Percentiles rank a stretch among this genome's conserved stretches.
Conservation (phyloP, 2,113 vertebrate species). For the Heteronetta atricapilla region DNA sequence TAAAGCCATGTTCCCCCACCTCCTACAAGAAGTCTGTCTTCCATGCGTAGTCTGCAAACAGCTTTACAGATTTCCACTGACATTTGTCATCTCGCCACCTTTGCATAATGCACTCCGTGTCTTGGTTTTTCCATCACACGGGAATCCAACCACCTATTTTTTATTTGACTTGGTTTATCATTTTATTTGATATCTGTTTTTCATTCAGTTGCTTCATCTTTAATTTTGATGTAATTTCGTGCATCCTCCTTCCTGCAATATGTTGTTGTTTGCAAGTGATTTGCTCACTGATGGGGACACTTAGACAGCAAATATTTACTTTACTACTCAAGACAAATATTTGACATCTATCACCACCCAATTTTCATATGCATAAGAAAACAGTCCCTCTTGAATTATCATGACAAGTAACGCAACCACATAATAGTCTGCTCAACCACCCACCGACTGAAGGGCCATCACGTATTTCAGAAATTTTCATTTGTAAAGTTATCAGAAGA, state of each 20-base stretch:
- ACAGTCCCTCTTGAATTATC: neutral
- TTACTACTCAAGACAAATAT: constrained; percentile 10
- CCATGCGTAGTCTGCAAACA: constrained; percentile 11
- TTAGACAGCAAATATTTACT: constrained; percentile 36
- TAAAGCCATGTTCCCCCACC: constrained; percentile 61
- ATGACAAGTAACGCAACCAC: neutral
- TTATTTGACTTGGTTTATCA: neutral
- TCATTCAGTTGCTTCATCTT: neutral
- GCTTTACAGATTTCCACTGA: constrained; percentile 35
- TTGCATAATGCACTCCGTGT: neutral
- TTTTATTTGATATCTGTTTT: neutral
- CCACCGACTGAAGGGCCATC: neutral
- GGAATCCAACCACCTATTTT: constrained; percentile 25
- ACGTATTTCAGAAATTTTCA: neutral
- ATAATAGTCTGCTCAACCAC: neutral
- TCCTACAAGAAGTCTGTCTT: constrained; percentile 57
- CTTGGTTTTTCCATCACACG: neutral
- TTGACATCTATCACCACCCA: neutral
- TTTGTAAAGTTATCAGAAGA: neutral
- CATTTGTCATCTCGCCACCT: constrained; percentile 50
- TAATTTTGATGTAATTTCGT: neutral
- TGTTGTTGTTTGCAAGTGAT: neutral
- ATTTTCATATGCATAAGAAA: neutral
- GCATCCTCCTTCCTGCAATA: neutral
- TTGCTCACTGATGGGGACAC: neutral